Base-by-base conservation (phyloP, 2,888 invertebrate genomes). In the Xestia c-nigrum region DNA sequence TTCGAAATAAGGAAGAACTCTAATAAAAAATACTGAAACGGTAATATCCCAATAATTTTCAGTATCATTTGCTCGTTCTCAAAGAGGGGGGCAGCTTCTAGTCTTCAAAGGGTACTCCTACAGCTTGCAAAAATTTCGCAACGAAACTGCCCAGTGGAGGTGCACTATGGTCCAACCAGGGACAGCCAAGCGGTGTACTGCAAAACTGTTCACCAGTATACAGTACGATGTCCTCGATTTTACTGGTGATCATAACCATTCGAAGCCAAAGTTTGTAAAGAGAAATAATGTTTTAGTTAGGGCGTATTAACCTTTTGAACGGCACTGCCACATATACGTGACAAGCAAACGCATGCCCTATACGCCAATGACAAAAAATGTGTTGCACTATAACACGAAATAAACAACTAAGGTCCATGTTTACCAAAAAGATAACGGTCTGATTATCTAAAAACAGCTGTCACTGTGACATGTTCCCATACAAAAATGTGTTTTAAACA, bases 81-180 rank as follows among this genome's bases (percentile, higher is more conserved):
- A 94, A 85, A 91, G 94, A 86, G 94, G 94, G 0, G 92, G 92
- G 0, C 89, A 89, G 14, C 91, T 94, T 38, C 89, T 94, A 9
- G 81, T 94, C 77, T 93, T 87, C 90, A 83, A 91, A 31, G 92
- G 94, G 16, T 94, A 92, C 83, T 91, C 92, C 2, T 94, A 88
- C 79, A 88, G 88, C 61, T 78, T 87, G 47, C 86, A 81, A 72
- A 78, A 73, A 21, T 80, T 71, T 52, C 91, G 85, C 71, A 72
- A 91, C 61, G 89, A 91, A 7, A 77, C 91, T 14, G 82, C 86
- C 1, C 91, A 91, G 3, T 94, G 95, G 95, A 90, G 91, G 55
- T 95, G 94, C 74, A 92, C 93, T n/a, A 94, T 94, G 94, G 90
- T 88, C 1, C 90, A 91, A 71, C 89, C 91, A 3, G 93, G 93